phyloP scores from a whole-genome alignment of 2,113 vertebrate genomes.

The Melanerpes aurifrons region DNA sequence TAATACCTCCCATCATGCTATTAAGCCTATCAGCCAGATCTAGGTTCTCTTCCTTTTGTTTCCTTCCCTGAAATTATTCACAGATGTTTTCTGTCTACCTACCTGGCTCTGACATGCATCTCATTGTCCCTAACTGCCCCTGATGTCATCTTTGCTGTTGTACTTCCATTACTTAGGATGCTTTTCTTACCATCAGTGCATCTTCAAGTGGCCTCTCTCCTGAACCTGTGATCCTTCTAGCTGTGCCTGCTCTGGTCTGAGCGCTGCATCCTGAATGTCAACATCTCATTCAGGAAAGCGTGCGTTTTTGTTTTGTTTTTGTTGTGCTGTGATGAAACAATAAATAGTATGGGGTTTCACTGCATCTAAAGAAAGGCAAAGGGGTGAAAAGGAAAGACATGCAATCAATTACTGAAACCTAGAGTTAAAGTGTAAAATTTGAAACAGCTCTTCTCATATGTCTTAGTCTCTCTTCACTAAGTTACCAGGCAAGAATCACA shows the following conservation, averaged over 20 bases:
- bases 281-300: not conserved
- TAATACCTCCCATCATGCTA: not conserved
- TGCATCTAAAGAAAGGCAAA: not conserved
- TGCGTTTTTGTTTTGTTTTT: too few species aligned
- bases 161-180: not conserved
- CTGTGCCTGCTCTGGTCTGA: not conserved
- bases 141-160: not conserved
- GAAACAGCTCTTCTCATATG: not conserved
- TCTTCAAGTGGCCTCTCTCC: not conserved
- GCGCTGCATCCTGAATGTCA: not conserved
- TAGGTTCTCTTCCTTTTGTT: not conserved
- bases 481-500: constrained; percentile 16
- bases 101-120: not conserved
- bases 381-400: not conserved
- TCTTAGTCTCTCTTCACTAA: not conserved
- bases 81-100: not conserved
- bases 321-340: not conserved
- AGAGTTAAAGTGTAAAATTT: not conserved
- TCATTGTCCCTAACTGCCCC: not conserved
- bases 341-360: not conserved
- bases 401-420: not conserved
- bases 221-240: not conserved
- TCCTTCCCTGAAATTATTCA: not conserved
- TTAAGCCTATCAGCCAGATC: not conserved
- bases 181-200: not conserved